Percentiles rank a stretch among this genome's conserved stretches.
phyloP scores from a whole-genome alignment of 2,888 invertebrate species.

The Drosophila putrida region DNA sequence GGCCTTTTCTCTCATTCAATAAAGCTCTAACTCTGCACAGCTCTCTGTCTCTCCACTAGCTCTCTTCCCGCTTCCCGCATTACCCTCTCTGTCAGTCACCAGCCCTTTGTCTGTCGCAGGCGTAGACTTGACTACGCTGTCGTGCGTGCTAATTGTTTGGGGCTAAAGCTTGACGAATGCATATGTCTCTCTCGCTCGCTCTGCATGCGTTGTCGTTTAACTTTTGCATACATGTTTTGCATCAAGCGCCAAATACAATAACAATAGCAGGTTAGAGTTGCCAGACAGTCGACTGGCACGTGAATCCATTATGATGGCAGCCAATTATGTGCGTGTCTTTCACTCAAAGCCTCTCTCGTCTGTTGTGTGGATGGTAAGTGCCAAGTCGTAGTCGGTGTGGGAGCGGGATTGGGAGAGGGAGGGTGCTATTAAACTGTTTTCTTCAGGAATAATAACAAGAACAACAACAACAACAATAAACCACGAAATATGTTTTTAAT shows the following conservation, averaged over 20 bases:
- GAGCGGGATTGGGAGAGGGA: background rate
- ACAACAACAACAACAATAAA: slow-evolving; percentile 40
- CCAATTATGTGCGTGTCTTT: slow-evolving; percentile 76
- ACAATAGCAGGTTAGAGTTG: slow-evolving; percentile 30
- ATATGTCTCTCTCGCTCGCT: slow-evolving; percentile 3
- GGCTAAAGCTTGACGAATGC: slow-evolving; percentile 51
- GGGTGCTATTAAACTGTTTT: slow-evolving; percentile 39
- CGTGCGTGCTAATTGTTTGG: slow-evolving; percentile 72
- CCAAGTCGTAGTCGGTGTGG: background rate
- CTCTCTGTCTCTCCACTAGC: background rate
- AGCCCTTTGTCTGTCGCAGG: slow-evolving; percentile 20
- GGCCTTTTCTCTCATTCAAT: slow-evolving; percentile 17
- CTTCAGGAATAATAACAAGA: slow-evolving; percentile 35
- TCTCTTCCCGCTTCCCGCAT: slow-evolving; percentile 11
- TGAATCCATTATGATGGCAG: slow-evolving; percentile 77
- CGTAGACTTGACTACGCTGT: slow-evolving; percentile 55
- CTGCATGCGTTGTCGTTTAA: slow-evolving; percentile 46
- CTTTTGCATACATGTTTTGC: slow-evolving; percentile 59
- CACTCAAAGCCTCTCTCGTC: slow-evolving; percentile 41
- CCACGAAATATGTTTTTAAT: slow-evolving; percentile 76
- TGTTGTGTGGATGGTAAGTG: slow-evolving; percentile 6
- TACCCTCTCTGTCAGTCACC: background rate
- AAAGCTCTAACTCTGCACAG: background rate
- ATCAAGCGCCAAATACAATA: slow-evolving; percentile 20
- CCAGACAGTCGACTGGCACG: slow-evolving; percentile 63